Evolutionary conservation across 1,140 invertebrate species (phyloP), one percentile per base, ranked within the genome.

Genomic region (Drosophila eugracilis): DNA sequence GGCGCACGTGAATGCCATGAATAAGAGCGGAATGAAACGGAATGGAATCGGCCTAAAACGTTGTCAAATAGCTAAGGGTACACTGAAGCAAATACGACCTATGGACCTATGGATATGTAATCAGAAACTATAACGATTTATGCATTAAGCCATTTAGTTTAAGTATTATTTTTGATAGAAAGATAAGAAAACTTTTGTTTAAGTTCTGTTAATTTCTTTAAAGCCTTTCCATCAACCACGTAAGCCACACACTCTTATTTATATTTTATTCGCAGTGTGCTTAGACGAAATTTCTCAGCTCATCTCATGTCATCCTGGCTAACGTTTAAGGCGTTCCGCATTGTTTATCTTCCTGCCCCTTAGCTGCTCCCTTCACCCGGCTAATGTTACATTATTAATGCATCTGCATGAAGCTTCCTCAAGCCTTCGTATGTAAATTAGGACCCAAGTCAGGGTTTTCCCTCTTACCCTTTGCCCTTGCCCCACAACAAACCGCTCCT

Each of bases 301-400:
- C 63, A 67, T 67, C 63, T 67, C 60, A n/a, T 67, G 63, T 67
- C 63, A 67, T 52, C 45, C 36, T 6, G 63, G 60, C 62, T 42
- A 52, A 67, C 63, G 63, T 66, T 66, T 65, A 65, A 65, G 55
- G 60, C 63, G 59, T 67, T 67, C 63, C 60, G 63, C 63, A 66
- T 67, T 67, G 63, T 67, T 67, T 67, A 52, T 67, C 63, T 66
- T 67, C 63, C 62, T 48, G 53, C 36, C 15, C 47, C 26, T 21
- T 21, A 32, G 21, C 21, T 4, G 22, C 19, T 44, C 14, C 6
- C 36, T 21, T 6, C 39, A 48, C 15, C 63, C 48, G 54, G 53
- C 79, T 83, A 83, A 83, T 81, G 78, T 84, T 84, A 76, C 79
- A 81, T 81, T 81, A 83, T 81, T 81, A 81, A 81, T 78, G 78